These are phyloP conservation scores for Papilio glaucus DNA, from an alignment of 1,140 invertebrate species.

Conservation along the genomic window DNA sequence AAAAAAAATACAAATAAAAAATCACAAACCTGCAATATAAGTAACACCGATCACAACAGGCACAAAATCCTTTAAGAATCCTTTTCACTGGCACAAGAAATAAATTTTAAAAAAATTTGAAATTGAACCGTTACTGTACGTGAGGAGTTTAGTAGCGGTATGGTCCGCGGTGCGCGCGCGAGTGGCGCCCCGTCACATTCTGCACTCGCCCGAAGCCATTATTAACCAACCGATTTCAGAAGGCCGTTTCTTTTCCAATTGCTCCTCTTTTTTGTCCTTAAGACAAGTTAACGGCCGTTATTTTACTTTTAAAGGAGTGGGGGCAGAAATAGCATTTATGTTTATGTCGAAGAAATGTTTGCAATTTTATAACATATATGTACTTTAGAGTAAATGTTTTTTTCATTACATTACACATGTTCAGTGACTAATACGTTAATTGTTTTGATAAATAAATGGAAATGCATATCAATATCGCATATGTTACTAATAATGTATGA, in stretches of 20 bases:
- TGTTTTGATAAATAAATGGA: background rate
- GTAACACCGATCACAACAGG: slow-evolving; percentile 58
- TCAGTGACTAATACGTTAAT: background rate
- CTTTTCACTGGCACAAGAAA: slow-evolving; percentile 63
- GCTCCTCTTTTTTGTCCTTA: slow-evolving; percentile 44
- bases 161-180: slow-evolving; percentile 74
- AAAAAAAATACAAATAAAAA: slow-evolving; percentile 20
- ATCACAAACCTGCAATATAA: slow-evolving; percentile 62
- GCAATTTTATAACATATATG: background rate
- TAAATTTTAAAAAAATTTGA: slow-evolving; percentile 53
- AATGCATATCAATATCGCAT: background rate
- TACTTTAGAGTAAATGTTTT: background rate
- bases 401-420: background rate
- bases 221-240: slow-evolving; percentile 62
- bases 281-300: slow-evolving; percentile 1
- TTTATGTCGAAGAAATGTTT: slow-evolving; percentile 1
- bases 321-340: background rate
- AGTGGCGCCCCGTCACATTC: slow-evolving; percentile 68
- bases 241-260: slow-evolving; percentile 48
- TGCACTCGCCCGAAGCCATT: slow-evolving; percentile 59
- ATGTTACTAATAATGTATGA: no score
- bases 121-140: slow-evolving; percentile 59
- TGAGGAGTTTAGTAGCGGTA: slow-evolving; percentile 68
- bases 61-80: slow-evolving; percentile 73
- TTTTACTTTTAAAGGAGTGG: background rate